Conservation (phyloP, 2,113 vertebrate genomes). For the Hassar affinis region DNA sequence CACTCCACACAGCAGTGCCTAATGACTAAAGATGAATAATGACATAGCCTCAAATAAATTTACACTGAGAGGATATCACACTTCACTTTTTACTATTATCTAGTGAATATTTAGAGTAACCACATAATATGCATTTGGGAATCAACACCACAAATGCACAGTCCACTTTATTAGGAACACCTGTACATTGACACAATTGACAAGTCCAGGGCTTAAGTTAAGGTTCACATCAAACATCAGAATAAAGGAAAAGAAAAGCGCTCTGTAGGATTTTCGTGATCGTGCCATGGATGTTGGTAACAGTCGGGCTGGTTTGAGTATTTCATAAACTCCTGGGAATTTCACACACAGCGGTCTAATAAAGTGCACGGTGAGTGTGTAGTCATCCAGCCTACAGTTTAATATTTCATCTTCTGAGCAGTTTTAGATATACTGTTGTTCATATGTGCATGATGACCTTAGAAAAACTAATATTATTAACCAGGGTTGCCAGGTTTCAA, state of each 20-base stretch:
- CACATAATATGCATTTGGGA: neutral
- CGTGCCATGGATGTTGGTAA: too few relatives aligned
- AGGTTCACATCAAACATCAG: neutral
- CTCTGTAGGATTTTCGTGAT: too few relatives aligned
- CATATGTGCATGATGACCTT: neutral
- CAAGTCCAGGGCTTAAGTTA: neutral
- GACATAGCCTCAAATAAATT: neutral
- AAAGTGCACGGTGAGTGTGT: neutral
- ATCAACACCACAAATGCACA: neutral
- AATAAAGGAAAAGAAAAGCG: neutral
- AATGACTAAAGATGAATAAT: neutral
- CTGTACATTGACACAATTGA: neutral
- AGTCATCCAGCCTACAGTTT: neutral
- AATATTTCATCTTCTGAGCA: neutral
- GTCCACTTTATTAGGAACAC: neutral
- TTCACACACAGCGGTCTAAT: neutral
- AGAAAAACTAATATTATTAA: neutral
- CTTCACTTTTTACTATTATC: neutral
- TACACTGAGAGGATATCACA: neutral
- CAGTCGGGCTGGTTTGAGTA: neutral
- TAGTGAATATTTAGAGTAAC: neutral
- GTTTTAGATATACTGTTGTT: neutral
- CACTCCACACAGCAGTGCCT: neutral
- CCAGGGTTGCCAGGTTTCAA: neutral
- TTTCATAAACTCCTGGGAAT: neutral